These are phyloP conservation scores for Laterallus jamaicensis DNA, from an alignment of 2,113 vertebrate species.

Conservation along the genomic window DNA sequence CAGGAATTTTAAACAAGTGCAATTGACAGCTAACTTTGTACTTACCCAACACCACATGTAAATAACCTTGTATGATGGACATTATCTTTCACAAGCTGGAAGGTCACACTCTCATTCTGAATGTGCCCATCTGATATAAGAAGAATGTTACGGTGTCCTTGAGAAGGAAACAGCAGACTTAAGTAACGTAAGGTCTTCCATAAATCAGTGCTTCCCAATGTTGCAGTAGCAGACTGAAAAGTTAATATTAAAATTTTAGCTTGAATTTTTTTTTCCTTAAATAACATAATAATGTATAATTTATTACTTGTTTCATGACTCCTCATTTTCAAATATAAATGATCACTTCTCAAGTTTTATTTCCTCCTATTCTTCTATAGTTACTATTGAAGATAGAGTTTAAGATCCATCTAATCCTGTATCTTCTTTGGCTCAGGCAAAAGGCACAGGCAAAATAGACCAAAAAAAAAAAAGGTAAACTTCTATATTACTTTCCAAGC, in stretches of 20 bases:
- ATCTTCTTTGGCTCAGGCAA: background rate
- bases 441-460: background rate
- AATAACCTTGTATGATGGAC: conserved; percentile 83
- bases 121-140: conserved; percentile 88
- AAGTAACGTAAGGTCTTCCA: conserved; percentile 83
- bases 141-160: conserved; percentile 79
- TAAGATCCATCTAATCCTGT: background rate
- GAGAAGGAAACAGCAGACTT: conserved; percentile 80
- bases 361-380: background rate
- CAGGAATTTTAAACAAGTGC: background rate
- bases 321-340: background rate
- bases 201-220: conserved; percentile 86
- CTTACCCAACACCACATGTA: conserved; percentile 84
- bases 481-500: background rate
- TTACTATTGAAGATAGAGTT: background rate
- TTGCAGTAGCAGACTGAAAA: conserved; percentile 69
- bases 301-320: background rate
- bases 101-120: conserved; percentile 77
- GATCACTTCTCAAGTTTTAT: background rate
- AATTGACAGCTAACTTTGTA: background rate
- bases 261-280: background rate
- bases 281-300: background rate
- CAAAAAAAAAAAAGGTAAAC: background rate
- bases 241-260: background rate
- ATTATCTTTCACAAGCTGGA: conserved; percentile 78